Percentiles rank a stretch among this genome's conserved stretches.
These are phyloP conservation scores for Stomatorhinus walkeri DNA, from an alignment of 2,797 vertebrate genomes.

Conservation along the genomic window DNA sequence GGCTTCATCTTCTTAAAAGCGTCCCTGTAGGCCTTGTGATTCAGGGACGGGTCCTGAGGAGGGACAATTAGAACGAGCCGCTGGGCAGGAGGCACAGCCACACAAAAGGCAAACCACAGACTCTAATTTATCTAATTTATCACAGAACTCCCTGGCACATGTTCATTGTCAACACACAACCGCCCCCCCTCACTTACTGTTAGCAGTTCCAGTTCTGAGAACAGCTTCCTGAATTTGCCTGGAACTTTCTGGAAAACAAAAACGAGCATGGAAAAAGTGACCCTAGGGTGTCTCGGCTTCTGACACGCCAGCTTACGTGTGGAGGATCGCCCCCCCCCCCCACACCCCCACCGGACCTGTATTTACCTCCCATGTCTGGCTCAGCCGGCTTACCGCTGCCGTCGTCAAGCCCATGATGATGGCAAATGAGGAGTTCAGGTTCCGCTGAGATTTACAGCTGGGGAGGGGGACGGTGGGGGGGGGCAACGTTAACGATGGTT, in stretches of 20 bases:
- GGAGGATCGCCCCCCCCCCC: background rate
- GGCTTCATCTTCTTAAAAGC: conserved; percentile 97
- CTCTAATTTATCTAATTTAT: background rate
- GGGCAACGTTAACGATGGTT: background rate
- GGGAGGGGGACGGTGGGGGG: background rate
- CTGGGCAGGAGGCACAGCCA: background rate
- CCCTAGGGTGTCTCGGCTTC: background rate
- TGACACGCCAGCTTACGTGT: background rate
- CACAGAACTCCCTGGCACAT: background rate
- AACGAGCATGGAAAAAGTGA: conserved; percentile 5
- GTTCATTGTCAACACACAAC: too few species aligned
- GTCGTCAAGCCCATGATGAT: conserved; percentile 98
- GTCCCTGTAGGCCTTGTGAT: conserved; percentile 97
- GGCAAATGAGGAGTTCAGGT: conserved; percentile 92
- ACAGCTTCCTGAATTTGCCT: conserved; percentile 98
- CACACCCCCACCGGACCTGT: background rate
- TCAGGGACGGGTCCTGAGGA: conserved; percentile 88
- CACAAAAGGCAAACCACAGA: background rate
- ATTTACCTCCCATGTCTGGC: conserved; percentile 90
- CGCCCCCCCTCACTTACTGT: conserved; percentile 69
- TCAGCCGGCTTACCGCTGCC: conserved; percentile 84
- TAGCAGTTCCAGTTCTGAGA: conserved; percentile 91
- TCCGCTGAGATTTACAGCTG: conserved; percentile 93
- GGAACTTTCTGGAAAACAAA: conserved; percentile 80
- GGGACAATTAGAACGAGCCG: conserved; percentile 15